phyloP scores from a whole-genome alignment of 2,113 vertebrate genomes.

The Columba janthina region DNA sequence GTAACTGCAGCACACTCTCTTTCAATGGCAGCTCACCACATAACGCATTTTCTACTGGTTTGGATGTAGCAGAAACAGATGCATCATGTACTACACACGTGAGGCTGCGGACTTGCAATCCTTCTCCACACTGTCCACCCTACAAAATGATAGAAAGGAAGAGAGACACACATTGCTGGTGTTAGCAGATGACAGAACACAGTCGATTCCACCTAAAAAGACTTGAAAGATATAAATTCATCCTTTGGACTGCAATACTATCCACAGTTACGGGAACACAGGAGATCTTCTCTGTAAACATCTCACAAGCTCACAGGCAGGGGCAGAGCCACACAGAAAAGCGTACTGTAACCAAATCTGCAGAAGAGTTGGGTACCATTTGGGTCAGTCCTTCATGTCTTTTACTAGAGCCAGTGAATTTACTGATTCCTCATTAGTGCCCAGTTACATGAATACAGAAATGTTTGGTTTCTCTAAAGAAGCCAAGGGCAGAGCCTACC shows the following conservation, averaged over 20 bases:
- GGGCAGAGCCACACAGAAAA: neutral
- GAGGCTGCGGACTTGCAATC: slow-evolving; percentile 82
- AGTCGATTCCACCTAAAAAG: neutral
- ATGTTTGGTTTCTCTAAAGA: neutral
- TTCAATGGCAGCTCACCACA: slow-evolving; percentile 80
- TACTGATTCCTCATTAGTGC: neutral
- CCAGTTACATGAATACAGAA: neutral
- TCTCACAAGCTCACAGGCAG: neutral
- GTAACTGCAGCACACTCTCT: slow-evolving; percentile 75
- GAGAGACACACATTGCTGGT: neutral
- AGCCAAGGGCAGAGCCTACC: neutral
- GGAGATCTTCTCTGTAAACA: neutral
- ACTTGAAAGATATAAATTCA: neutral
- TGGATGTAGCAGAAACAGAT: slow-evolving; percentile 58
- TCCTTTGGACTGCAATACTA: neutral
- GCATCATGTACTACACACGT: slow-evolving; percentile 85
- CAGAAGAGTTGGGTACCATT: neutral
- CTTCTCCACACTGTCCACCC: slow-evolving; percentile 94
- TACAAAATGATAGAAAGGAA: slow-evolving; percentile 47
- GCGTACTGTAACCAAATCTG: neutral
- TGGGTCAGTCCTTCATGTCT: neutral
- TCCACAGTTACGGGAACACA: neutral
- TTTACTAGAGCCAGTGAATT: neutral
- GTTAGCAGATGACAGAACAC: neutral
- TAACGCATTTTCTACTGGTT: slow-evolving; percentile 69